Evolutionary conservation across 2,797 vertebrate species (phyloP).

Genomic region (Labroides dimidiatus): DNA sequence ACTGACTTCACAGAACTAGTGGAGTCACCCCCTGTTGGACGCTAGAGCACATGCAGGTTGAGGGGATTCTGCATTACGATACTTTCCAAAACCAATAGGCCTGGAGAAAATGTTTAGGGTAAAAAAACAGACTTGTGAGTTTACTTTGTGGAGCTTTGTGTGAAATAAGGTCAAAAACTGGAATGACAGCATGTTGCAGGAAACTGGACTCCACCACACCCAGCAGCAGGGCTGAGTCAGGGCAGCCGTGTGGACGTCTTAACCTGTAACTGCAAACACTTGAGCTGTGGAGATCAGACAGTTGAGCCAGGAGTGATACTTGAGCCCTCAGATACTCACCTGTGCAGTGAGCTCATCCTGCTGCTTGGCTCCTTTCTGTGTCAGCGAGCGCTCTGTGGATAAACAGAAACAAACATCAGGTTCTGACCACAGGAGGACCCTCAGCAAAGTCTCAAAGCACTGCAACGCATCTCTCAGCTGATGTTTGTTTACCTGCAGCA

Average conservation of each 20-base stretch:
- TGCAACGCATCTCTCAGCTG: too few species aligned
- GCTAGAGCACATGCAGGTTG: too few species aligned
- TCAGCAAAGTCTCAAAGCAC: too few species aligned
- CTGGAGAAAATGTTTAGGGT: too few species aligned
- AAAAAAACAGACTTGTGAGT: too few species aligned
- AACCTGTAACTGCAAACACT: not conserved
- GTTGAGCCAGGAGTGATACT: not conserved
- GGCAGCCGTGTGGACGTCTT: not conserved
- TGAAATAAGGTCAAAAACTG: not conserved
- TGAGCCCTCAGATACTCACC: slow-evolving; percentile 47
- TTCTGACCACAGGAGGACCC: not conserved
- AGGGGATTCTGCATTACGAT: too few species aligned
- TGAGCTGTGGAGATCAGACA: too few species aligned
- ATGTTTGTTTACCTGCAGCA: too few species aligned
- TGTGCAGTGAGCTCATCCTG: slow-evolving; percentile 45
- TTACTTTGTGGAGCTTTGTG: not conserved
- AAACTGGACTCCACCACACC: not conserved
- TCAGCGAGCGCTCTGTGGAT: slow-evolving; percentile 3
- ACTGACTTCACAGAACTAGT: too few species aligned
- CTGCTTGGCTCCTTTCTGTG: slow-evolving; percentile 11
- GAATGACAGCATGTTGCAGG: not conserved
- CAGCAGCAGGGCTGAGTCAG: not conserved
- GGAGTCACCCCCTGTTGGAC: too few species aligned
- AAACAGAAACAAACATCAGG: not conserved
- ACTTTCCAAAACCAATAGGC: too few species aligned